Percentiles rank a stretch among this genome's conserved stretches.
Evolutionary conservation across 2,113 vertebrate species (phyloP).

Genomic region (Thamnaconus septentrionalis): DNA sequence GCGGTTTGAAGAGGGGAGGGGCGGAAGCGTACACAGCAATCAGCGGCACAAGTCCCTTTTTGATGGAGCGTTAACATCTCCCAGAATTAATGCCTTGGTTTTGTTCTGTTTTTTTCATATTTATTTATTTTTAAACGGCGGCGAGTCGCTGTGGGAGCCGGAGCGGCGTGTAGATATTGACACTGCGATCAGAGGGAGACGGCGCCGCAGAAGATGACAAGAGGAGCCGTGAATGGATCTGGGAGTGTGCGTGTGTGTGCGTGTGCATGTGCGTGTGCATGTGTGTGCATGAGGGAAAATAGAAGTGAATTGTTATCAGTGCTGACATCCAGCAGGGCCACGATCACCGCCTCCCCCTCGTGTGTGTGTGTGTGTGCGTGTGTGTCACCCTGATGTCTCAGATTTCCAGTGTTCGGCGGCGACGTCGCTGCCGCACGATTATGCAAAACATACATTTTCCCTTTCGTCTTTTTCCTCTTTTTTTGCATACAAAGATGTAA

Average conservation of each 20-base stretch:
- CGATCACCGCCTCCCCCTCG: not conserved
- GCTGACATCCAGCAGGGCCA: slow-evolving; percentile 37
- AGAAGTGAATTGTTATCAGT: slow-evolving; percentile 33
- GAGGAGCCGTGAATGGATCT: not conserved
- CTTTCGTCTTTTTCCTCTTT: too few species aligned
- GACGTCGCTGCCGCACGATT: not conserved
- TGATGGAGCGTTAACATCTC: slow-evolving; percentile 52
- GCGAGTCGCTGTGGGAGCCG: slow-evolving; percentile 30
- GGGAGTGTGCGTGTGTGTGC: not conserved
- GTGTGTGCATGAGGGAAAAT: slow-evolving; percentile 1
- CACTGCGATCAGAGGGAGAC: slow-evolving; percentile 57
- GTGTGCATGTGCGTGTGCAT: not conserved
- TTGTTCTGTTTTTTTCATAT: too few species aligned
- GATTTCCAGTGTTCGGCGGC: slow-evolving; percentile 4
- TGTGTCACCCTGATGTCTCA: slow-evolving; percentile 25
- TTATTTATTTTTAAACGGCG: slow-evolving; percentile 41
- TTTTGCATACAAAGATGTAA: slow-evolving; percentile 4
- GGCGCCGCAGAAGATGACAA: slow-evolving; percentile 40
- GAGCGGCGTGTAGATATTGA: slow-evolving; percentile 56
- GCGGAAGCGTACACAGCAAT: slow-evolving; percentile 35
- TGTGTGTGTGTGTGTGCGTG: not conserved
- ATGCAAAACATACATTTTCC: slow-evolving; percentile 1
- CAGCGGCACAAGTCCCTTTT: slow-evolving; percentile 30
- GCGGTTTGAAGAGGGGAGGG: too few species aligned
- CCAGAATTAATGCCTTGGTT: slow-evolving; percentile 48